phyloP scores from a whole-genome alignment of 1,140 invertebrate genomes.

The Macrocentrus cingulum region DNA sequence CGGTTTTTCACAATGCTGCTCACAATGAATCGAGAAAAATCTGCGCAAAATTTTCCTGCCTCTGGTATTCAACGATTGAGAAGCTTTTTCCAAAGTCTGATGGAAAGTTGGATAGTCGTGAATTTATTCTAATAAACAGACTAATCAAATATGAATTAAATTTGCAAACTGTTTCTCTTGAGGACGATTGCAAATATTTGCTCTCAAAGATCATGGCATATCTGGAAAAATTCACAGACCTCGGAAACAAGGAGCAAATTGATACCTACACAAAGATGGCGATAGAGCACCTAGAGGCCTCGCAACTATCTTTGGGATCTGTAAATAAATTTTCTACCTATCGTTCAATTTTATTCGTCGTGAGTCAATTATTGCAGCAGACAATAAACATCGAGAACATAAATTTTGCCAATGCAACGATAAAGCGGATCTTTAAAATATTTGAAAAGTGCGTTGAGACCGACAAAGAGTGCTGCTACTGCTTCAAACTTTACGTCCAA shows the following conservation, averaged over 20 bases:
- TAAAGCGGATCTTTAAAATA: constrained; percentile 12
- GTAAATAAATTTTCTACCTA: constrained; percentile 21
- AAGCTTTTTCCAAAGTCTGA: not conserved
- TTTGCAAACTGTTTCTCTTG: not conserved
- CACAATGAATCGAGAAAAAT: too few relatives aligned
- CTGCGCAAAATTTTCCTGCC: not conserved
- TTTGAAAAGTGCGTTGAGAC: constrained; percentile 23
- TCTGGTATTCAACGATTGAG: not conserved
- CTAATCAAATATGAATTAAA: constrained; percentile 13
- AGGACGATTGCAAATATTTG: constrained; percentile 2
- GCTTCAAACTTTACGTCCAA: constrained; percentile 33
- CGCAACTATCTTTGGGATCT: constrained; percentile 11
- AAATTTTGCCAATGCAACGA: constrained; percentile 9
- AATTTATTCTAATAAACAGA: not conserved
- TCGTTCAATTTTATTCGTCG: constrained; percentile 15
- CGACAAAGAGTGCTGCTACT: constrained; percentile 30
- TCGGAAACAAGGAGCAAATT: constrained; percentile 13
- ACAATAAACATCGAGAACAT: constrained; percentile 26
- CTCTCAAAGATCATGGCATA: constrained; percentile 2
- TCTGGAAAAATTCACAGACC: constrained; percentile 9
- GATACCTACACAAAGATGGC: constrained; percentile 11
- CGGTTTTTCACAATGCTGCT: not conserved
- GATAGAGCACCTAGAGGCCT: not conserved
- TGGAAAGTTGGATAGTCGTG: not conserved
- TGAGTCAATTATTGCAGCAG: constrained; percentile 23